Base-by-base conservation (phyloP, 1,140 invertebrate genomes). In the Meloidogyne floridensis region DNA sequence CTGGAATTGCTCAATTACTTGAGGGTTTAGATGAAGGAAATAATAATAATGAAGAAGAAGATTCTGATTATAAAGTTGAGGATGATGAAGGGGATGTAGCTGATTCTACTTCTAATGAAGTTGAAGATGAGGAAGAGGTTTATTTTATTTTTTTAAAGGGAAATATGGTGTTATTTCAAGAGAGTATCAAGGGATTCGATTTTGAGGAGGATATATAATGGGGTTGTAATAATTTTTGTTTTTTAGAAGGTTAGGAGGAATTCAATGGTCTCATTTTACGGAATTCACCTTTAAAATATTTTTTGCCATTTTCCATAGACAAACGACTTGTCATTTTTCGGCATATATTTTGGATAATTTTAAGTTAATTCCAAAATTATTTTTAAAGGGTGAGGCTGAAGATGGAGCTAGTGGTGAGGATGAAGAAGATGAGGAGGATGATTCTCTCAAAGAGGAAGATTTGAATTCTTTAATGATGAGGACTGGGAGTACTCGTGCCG, bases 1-100 rank as follows among this genome's bases (percentile, higher is more conserved):
- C 32, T 32, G 59, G 59, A 65, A 65, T 65, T 18, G 59, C 59
- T 18, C 59, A 65, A 65, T n/a, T 65, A n/a, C n/a, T 65, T 15
- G 5, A 6, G n/a, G 7, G 5, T 65, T 65, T 65, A 1, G 65
- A 51, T 32, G 65, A 5, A 15, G 54, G 11, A 9, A 20, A 71
- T 20, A 20, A 78, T 20, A 42, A 79, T 5, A 43, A 79, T 8
- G 77, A 79, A 10, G 77, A 65, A n/a, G 77, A 79, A 43, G 77
- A 79, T 51, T 51, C 54, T 13, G 77, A 79, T 18, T 79, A 79
- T 72, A 72, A 79, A 71, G 75, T 65, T 7, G 75, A 76, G 43
- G 69, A 54, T 6, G 75, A 15, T 69, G 43, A 53, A 18, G 51
- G 69, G 18, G 77, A 79, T n/a, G 65, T 47, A 10, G 77, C 42